Percentiles rank a stretch among this genome's conserved stretches.
phyloP scores from a whole-genome alignment of 2,797 vertebrate genomes.

The Phrynocephalus vlangalii region DNA sequence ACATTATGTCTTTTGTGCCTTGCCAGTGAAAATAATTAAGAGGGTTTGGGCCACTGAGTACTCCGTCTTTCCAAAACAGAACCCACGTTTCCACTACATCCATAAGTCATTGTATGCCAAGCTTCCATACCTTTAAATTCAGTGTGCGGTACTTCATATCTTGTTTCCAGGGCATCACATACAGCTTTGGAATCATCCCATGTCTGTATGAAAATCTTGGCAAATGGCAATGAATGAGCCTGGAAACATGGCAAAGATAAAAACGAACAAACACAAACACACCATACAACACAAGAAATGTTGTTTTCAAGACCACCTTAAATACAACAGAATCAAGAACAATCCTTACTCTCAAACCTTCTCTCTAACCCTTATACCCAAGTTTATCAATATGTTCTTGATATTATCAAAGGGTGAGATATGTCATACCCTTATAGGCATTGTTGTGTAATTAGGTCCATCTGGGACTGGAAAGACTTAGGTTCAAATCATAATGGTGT shows the following conservation, averaged over 20 bases:
- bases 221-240: slow-evolving; percentile 52
- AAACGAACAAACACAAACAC: background rate
- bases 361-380: background rate
- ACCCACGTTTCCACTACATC: background rate
- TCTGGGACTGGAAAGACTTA: background rate
- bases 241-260: slow-evolving; percentile 17
- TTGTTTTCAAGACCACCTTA: background rate
- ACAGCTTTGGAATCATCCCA: slow-evolving; percentile 76
- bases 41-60: background rate
- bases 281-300: background rate
- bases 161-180: slow-evolving; percentile 83
- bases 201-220: slow-evolving; percentile 65
- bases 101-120: background rate
- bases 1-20: too few relatives aligned
- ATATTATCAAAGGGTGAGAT: background rate
- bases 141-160: slow-evolving; percentile 75
- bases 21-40: too few relatives aligned
- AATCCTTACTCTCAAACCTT: background rate
- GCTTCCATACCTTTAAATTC: slow-evolving; percentile 67
- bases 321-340: background rate
- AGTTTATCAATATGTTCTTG: background rate
- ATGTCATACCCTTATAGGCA: background rate
- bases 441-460: background rate
- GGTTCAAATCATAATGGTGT: background rate
- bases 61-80: background rate